Percentiles rank a stretch among this genome's conserved stretches.
Conservation (phyloP, 2,113 vertebrate species). For the Sminthopsis crassicaudata region DNA sequence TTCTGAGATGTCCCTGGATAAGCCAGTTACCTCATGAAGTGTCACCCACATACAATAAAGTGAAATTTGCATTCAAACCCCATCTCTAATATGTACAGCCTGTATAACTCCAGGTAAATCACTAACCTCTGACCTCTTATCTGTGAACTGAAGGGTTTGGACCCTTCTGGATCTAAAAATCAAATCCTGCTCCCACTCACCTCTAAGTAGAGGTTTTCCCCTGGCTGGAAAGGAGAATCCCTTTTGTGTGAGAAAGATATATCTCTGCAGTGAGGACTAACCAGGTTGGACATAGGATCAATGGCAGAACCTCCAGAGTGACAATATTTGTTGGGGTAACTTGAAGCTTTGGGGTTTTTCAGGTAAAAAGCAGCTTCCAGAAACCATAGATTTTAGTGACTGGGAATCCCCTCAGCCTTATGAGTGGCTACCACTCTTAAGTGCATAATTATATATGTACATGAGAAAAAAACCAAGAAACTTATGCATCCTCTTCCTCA, state of each 20-base stretch:
- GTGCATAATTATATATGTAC: neutral
- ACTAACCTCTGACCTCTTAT: neutral
- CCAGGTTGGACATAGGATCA: neutral
- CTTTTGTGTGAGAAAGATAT: neutral
- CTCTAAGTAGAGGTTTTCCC: conserved; percentile 65
- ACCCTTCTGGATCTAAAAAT: neutral
- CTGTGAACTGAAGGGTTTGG: neutral
- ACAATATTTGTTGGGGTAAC: neutral
- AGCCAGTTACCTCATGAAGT: neutral
- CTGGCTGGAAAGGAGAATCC: conserved; percentile 52
- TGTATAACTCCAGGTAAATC: neutral
- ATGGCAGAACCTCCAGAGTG: neutral
- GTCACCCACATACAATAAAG: neutral
- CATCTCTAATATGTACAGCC: neutral
- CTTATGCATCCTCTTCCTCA: neutral
- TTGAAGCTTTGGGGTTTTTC: neutral
- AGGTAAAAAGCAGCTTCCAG: neutral
- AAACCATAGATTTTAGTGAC: neutral
- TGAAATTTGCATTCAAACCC: neutral
- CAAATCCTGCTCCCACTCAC: conserved; percentile 23
- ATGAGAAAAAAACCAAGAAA: neutral
- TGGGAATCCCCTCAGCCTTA: neutral
- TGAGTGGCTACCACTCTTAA: neutral
- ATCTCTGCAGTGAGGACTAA: neutral
- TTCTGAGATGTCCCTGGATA: conserved; percentile 22